These are phyloP conservation scores for Esox masquinongy DNA, from an alignment of 2,797 vertebrate species.

Conservation along the genomic window DNA sequence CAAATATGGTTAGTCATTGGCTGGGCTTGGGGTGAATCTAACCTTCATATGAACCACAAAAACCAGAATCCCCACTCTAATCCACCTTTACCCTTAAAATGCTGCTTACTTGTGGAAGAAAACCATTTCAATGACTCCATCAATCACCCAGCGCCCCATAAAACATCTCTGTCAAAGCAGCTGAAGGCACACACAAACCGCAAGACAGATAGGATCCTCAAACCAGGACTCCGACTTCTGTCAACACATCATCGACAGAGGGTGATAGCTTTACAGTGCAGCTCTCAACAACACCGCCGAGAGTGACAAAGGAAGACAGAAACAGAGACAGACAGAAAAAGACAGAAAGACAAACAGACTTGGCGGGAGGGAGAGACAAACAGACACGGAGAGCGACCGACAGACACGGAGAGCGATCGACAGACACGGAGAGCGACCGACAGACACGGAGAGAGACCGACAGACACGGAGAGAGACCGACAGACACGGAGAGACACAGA, in stretches of 20 bases:
- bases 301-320: background rate
- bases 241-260: background rate
- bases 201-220: background rate
- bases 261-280: background rate
- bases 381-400: too few relatives aligned
- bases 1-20: background rate
- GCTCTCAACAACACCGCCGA: background rate
- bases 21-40: background rate
- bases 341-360: background rate
- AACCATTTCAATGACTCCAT: background rate
- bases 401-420: background rate
- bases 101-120: background rate
- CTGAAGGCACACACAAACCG: background rate
- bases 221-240: background rate
- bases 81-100: background rate
- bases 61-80: background rate
- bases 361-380: background rate
- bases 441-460: background rate
- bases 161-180: background rate
- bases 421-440: background rate
- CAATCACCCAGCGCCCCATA: background rate
- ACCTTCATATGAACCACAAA: conserved; percentile 12
- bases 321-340: background rate
- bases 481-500: background rate
- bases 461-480: background rate